A percentile compares a stretch with the other conserved stretches of the same genome.
Conservation (phyloP, 2,797 vertebrate genomes). For the Aselliscus stoliczkanus region DNA sequence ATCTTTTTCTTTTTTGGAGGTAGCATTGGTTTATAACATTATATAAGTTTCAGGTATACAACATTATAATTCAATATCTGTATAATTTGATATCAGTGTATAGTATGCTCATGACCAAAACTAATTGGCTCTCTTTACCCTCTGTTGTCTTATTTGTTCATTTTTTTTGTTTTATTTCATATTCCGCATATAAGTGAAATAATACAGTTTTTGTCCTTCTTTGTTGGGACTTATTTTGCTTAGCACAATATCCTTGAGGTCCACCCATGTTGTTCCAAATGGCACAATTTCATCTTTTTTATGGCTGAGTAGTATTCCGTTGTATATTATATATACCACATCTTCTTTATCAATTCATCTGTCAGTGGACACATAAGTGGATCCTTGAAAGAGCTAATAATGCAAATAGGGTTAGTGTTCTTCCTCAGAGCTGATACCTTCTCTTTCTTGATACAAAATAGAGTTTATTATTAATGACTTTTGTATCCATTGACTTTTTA, state of each 20-base stretch:
- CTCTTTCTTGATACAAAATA: constrained; percentile 23
- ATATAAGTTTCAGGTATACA: neutral
- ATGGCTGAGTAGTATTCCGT: neutral
- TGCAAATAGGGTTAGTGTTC: neutral
- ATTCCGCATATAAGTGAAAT: neutral
- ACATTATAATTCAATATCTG: neutral
- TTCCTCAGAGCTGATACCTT: neutral
- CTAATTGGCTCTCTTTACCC: neutral
- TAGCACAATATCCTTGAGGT: neutral
- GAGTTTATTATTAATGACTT: neutral
- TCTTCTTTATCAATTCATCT: neutral
- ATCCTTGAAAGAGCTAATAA: neutral
- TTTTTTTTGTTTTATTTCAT: neutral
- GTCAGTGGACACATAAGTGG: neutral
- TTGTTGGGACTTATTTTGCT: neutral
- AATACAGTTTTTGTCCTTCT: neutral
- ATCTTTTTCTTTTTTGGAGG: neutral
- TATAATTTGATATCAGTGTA: neutral
- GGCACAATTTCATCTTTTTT: neutral
- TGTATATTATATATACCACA: neutral
- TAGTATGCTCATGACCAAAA: neutral
- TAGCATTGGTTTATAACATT: neutral
- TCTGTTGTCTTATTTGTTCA: neutral
- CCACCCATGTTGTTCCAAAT: neutral
- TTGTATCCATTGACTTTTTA: neutral